Evolutionary conservation across 2,797 vertebrate species (phyloP).

Genomic region (Parotocinclus haroldoi): DNA sequence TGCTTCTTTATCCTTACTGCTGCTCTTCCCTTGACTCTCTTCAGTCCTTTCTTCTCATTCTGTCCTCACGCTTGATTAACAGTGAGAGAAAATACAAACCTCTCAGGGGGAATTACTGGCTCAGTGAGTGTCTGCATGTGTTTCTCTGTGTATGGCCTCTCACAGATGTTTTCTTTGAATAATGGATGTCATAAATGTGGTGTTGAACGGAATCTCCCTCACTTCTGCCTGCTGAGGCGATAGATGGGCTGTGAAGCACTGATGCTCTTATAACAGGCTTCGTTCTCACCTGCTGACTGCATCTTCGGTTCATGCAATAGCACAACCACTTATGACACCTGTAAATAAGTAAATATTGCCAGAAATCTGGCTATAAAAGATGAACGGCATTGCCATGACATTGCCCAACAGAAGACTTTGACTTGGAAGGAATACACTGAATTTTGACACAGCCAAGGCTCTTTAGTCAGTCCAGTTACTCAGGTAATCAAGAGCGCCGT

Average conservation of each 20-base stretch:
- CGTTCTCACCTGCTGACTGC: conserved; percentile 8
- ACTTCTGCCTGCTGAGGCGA: conserved; percentile 26
- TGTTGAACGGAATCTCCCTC: conserved; percentile 24
- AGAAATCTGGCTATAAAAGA: too few species aligned
- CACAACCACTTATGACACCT: too few species aligned
- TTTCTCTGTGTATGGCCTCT: conserved; percentile 30
- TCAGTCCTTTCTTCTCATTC: conserved; percentile 2
- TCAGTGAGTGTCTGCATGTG: conserved; percentile 17
- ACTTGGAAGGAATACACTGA: too few species aligned
- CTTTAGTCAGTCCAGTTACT: not conserved
- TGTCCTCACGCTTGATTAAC: conserved; percentile 29
- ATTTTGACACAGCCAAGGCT: too few species aligned
- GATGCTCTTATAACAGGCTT: not conserved
- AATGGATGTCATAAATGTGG: conserved; percentile 41
- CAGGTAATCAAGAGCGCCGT: conserved; percentile 7
- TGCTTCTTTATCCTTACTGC: conserved; percentile 48
- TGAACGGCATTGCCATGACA: too few species aligned
- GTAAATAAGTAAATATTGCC: too few species aligned
- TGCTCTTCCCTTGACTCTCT: not conserved
- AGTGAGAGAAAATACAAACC: conserved; percentile 29
- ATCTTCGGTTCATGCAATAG: not conserved
- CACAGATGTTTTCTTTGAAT: conserved; percentile 36
- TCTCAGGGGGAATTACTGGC: conserved; percentile 16
- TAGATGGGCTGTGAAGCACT: conserved; percentile 11
- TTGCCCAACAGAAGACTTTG: too few species aligned